Evolutionary conservation across 2,888 invertebrate genomes (phyloP).

Genomic region (Cephus spinipes): DNA sequence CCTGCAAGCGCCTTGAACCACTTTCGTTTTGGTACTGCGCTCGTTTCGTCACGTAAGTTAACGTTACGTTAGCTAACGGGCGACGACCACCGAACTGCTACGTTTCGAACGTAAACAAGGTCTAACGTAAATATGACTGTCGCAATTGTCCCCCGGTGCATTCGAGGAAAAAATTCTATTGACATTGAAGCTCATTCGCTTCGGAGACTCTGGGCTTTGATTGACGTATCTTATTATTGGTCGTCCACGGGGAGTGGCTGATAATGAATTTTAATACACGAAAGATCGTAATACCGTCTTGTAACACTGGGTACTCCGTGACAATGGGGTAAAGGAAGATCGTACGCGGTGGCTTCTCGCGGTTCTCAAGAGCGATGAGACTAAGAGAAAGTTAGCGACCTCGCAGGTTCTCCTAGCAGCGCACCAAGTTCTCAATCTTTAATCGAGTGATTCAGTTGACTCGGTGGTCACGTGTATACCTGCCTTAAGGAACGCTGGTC

Average conservation of each 20-base stretch:
- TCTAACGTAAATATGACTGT: not conserved
- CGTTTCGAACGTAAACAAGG: not conserved
- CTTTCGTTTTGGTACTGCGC: not conserved
- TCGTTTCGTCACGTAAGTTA: not conserved
- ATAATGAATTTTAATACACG: not conserved
- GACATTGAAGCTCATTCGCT: not conserved
- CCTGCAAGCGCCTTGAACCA: not conserved
- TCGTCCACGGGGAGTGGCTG: not conserved
- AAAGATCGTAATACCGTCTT: not conserved
- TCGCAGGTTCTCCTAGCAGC: slow-evolving; percentile 33
- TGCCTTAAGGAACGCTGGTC: not conserved
- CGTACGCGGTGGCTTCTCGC: not conserved
- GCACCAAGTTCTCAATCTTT: slow-evolving; percentile 42
- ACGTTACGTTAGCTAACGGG: not conserved
- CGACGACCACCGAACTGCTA: not conserved
- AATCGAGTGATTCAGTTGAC: not conserved
- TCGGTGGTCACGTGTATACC: not conserved
- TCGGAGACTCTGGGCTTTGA: not conserved
- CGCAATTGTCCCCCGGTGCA: not conserved
- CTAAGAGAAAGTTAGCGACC: slow-evolving; percentile 60
- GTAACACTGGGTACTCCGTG: too few species aligned
- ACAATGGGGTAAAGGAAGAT: not conserved
- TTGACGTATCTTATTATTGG: not conserved
- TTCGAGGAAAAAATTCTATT: not conserved
- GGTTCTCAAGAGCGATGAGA: not conserved